Evolutionary conservation across 1,140 invertebrate species (phyloP).

Genomic region (Adoxophyes honmai): DNA sequence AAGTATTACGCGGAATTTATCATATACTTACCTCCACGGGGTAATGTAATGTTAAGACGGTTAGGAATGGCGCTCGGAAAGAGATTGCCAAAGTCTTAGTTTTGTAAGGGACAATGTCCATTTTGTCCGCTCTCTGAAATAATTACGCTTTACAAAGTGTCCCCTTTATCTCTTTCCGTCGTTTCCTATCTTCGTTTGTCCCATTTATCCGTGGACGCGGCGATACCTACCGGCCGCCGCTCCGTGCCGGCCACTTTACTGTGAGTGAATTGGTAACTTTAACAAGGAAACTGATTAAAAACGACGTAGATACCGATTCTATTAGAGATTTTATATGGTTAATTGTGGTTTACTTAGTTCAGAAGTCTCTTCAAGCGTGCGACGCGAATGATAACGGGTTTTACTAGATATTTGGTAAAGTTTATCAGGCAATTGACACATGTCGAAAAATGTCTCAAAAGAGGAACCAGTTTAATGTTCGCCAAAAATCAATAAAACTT

Average conservation of each 20-base stretch:
- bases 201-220: conserved; percentile 37
- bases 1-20: conserved; percentile 3
- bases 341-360: too few species aligned
- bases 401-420: too few species aligned
- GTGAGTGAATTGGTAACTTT: background rate
- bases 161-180: conserved; percentile 37
- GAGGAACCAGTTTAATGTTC: background rate
- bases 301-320: too few species aligned
- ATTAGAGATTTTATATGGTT: too few species aligned
- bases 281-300: background rate
- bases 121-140: conserved; percentile 38
- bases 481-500: background rate
- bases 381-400: too few species aligned
- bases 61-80: background rate
- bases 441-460: background rate
- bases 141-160: conserved; percentile 51
- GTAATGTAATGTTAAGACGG: background rate
- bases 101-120: conserved; percentile 21
- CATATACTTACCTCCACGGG: background rate
- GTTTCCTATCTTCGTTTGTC: conserved; percentile 38
- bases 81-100: conserved; percentile 19
- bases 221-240: background rate
- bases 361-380: too few species aligned
- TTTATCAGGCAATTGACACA: too few species aligned
- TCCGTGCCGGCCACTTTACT: background rate